Conservation (phyloP, 2,113 vertebrate species). For the Platysteira castanea region DNA sequence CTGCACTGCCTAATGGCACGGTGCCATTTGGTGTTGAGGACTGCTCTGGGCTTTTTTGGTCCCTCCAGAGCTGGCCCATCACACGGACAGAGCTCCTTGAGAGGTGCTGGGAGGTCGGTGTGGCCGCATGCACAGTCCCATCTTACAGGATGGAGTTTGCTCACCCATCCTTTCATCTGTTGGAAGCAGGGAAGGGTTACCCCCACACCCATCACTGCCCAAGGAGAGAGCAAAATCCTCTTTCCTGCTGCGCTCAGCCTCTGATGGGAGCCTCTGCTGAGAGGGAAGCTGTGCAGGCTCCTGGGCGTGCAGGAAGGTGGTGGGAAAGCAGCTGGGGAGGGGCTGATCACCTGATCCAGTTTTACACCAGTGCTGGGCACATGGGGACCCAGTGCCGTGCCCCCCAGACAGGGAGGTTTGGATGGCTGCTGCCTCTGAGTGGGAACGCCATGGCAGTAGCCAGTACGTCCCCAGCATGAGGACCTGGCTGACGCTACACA, state of each 20-base stretch:
- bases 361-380: background rate
- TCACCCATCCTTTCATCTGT: rapidly evolving
- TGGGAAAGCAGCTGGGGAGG: background rate
- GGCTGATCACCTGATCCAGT: rapidly evolving
- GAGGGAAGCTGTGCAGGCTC: background rate
- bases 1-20: rapidly evolving
- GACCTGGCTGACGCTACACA: background rate
- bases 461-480: background rate
- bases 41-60: background rate
- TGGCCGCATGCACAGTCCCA: background rate
- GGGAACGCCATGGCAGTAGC: background rate
- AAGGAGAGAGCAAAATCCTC: background rate
- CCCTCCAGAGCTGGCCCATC: background rate
- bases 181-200: background rate
- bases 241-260: background rate
- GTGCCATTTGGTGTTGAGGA: background rate
- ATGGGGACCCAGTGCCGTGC: rapidly evolving
- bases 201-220: background rate
- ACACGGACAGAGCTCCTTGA: background rate
- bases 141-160: background rate
- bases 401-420: background rate
- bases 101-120: rapidly evolving
- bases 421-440: background rate
- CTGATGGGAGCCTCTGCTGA: background rate
- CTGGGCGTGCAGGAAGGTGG: too few relatives aligned